Percentiles rank a stretch among this genome's conserved stretches.
phyloP scores from a whole-genome alignment of 1,140 invertebrate genomes.

The Bombus superbus region DNA sequence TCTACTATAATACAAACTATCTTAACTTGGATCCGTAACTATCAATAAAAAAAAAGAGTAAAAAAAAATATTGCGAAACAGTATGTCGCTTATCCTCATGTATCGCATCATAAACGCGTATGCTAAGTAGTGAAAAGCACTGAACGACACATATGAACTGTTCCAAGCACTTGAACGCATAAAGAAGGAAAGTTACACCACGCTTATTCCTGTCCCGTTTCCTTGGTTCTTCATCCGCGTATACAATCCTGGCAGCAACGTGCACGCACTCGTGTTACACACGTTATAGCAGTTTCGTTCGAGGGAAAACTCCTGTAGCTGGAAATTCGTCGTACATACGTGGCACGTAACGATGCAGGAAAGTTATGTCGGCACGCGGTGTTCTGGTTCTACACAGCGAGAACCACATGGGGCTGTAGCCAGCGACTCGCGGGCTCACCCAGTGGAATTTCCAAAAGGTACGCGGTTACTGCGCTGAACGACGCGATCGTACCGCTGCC shows the following conservation, averaged over 20 bases:
- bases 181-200: constrained; percentile 34
- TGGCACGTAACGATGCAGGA: constrained; percentile 68
- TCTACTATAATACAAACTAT: not conserved
- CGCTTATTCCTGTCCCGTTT: constrained; percentile 36
- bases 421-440: constrained; percentile 38
- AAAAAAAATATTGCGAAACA: not conserved
- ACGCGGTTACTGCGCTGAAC: not conserved
- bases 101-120: not conserved
- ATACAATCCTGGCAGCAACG: not conserved
- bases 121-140: not conserved
- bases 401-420: not conserved
- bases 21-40: not conserved
- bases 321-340: constrained; percentile 68
- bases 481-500: not conserved
- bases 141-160: constrained; percentile 51
- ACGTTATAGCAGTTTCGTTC: constrained; percentile 56
- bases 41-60: not conserved
- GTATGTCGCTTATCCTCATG: not conserved
- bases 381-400: constrained; percentile 18
- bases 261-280: constrained; percentile 45
- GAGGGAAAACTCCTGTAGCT: constrained; percentile 57
- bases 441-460: constrained; percentile 67
- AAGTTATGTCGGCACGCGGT: constrained; percentile 63
- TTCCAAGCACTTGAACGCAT: constrained; percentile 6
- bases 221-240: not conserved